Conservation (phyloP, 2,113 vertebrate genomes). For the Rattus rattus region DNA sequence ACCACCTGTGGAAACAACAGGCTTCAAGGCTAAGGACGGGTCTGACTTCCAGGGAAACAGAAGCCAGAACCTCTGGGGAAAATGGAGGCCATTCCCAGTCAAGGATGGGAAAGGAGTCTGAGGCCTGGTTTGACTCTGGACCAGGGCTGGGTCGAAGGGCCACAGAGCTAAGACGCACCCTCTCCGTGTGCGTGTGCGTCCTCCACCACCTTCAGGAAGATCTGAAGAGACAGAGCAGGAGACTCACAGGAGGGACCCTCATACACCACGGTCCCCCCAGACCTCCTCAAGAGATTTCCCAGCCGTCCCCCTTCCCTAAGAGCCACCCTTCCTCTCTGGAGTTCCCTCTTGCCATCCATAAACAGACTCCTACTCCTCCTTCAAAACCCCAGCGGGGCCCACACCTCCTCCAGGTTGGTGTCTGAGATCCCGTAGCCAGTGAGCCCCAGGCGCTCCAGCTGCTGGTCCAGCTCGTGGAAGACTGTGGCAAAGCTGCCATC, state of each 20-base stretch:
- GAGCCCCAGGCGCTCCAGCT: conserved; percentile 87
- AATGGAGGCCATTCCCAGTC: background rate
- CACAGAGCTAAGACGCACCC: background rate
- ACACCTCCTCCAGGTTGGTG: conserved; percentile 94
- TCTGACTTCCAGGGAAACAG: background rate
- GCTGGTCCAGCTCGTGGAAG: conserved; percentile 89
- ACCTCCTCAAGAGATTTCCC: background rate
- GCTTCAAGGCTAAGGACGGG: background rate
- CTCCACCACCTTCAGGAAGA: conserved; percentile 93
- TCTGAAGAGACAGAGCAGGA: conserved; percentile 82
- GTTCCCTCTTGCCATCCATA: accelerated
- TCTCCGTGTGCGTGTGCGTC: conserved; percentile 77
- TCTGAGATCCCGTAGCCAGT: conserved; percentile 92
- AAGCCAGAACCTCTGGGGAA: background rate
- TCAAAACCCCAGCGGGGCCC: background rate
- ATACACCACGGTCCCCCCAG: background rate
- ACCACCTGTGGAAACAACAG: conserved; percentile 63
- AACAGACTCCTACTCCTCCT: background rate
- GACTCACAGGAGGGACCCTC: background rate
- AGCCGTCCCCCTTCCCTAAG: background rate
- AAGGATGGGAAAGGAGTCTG: too few relatives aligned
- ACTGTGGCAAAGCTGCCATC: conserved; percentile 88
- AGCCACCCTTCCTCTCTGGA: background rate
- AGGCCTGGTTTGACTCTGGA: background rate
- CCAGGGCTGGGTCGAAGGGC: accelerated